These are phyloP conservation scores for Crocidura indochinensis DNA, from an alignment of 2,797 vertebrate genomes.

Conservation along the genomic window DNA sequence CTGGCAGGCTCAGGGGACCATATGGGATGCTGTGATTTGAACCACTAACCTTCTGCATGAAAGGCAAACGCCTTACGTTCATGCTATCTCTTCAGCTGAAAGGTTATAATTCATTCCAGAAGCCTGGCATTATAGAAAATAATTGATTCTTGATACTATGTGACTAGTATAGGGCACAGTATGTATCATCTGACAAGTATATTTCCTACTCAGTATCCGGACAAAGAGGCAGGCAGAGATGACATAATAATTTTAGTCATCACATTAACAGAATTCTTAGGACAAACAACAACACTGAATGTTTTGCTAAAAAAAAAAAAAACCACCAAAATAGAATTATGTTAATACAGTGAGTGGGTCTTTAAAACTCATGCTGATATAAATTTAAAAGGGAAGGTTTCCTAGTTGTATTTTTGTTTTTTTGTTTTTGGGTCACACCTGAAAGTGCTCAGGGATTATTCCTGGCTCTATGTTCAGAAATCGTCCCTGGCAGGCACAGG, in stretches of 20 bases:
- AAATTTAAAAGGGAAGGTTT: constrained; percentile 70
- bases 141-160: background rate
- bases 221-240: constrained; percentile 57
- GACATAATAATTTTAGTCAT: constrained; percentile 65
- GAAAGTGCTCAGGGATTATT: no score
- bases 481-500: no score
- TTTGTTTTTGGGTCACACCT: no score
- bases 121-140: constrained; percentile 37
- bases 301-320: constrained; percentile 49
- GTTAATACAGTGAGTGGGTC: background rate
- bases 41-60: no score
- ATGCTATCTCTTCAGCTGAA: no score
- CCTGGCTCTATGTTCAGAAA: no score
- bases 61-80: no score
- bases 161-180: constrained; percentile 14
- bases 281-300: constrained; percentile 61
- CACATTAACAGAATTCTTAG: constrained; percentile 61
- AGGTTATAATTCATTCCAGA: constrained; percentile 36
- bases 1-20: no score
- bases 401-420: constrained; percentile 56
- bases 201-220: constrained; percentile 66
- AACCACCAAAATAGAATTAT: background rate
- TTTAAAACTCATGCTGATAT: constrained; percentile 34
- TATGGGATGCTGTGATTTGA: no score
- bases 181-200: background rate